Evolutionary conservation across 2,113 vertebrate genomes (phyloP).

Genomic region (Stigmatopora nigra): DNA sequence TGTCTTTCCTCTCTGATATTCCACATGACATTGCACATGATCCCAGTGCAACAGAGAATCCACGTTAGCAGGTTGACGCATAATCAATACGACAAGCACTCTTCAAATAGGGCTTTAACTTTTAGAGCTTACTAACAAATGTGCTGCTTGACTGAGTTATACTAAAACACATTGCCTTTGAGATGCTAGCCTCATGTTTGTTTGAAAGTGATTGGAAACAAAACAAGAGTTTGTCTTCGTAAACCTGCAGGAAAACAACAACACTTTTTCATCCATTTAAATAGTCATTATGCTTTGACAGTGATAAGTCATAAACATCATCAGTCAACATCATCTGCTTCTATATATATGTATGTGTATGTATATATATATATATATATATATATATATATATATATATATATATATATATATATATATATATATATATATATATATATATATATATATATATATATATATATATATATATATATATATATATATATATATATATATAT

Average conservation of each 20-base stretch:
- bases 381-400: too few relatives aligned
- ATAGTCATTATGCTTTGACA: not conserved
- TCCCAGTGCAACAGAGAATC: constrained; percentile 38
- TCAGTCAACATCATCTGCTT: too few relatives aligned
- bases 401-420: too few relatives aligned
- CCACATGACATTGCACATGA: constrained; percentile 16
- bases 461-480: too few relatives aligned
- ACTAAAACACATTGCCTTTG: constrained; percentile 21
- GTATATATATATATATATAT: too few relatives aligned
- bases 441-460: too few relatives aligned
- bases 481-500: too few relatives aligned
- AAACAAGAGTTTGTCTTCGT: not conserved
- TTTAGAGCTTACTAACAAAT: constrained; percentile 44
- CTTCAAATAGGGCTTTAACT: constrained; percentile 53
- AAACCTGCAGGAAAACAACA: not conserved
- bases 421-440: too few relatives aligned
- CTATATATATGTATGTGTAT: too few relatives aligned
- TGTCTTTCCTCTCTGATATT: constrained; percentile 2
- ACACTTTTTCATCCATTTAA: not conserved
- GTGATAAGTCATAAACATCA: too few relatives aligned
- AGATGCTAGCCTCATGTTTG: constrained; percentile 15
- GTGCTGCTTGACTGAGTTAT: constrained; percentile 18
- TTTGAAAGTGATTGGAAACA: not conserved
- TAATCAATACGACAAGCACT: constrained; percentile 63
- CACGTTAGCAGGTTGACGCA: constrained; percentile 46